phyloP scores from a whole-genome alignment of 2,797 vertebrate species.

The Macroramphosus scolopax region DNA sequence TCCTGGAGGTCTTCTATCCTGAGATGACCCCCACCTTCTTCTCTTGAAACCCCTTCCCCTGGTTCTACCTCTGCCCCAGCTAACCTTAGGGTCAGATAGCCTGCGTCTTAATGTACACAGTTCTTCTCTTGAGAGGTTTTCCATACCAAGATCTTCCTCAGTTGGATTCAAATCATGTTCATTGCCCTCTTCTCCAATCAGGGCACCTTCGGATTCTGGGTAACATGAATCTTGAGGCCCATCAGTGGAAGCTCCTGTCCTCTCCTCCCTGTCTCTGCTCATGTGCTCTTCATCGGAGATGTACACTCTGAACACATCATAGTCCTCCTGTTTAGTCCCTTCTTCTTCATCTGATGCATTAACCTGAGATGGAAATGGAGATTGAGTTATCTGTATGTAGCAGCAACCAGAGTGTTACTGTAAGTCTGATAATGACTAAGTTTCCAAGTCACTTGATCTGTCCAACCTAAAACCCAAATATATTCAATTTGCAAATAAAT shows the following conservation, averaged over 20 bases:
- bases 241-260: constrained; percentile 47
- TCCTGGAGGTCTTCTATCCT: constrained; percentile 63
- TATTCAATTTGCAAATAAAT: neutral
- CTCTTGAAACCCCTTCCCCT: constrained; percentile 74
- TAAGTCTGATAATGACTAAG: too few species aligned
- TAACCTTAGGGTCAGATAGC: constrained; percentile 51
- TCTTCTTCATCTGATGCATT: constrained; percentile 78
- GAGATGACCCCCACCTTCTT: constrained; percentile 60
- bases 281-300: constrained; percentile 74
- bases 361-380: constrained; percentile 64
- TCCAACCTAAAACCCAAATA: neutral
- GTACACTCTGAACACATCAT: constrained; percentile 75
- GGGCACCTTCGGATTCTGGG: constrained; percentile 49
- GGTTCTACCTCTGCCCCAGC: constrained; percentile 59
- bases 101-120: constrained; percentile 60
- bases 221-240: constrained; percentile 41
- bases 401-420: neutral
- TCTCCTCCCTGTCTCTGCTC: constrained; percentile 54
- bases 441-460: neutral
- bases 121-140: constrained; percentile 27
- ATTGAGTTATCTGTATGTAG: neutral
- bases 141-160: constrained; percentile 45
- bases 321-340: constrained; percentile 72
- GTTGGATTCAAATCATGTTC: constrained; percentile 57
- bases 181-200: constrained; percentile 46